Conservation (phyloP, 2,113 vertebrate species). For the Hiodon tergisus region DNA sequence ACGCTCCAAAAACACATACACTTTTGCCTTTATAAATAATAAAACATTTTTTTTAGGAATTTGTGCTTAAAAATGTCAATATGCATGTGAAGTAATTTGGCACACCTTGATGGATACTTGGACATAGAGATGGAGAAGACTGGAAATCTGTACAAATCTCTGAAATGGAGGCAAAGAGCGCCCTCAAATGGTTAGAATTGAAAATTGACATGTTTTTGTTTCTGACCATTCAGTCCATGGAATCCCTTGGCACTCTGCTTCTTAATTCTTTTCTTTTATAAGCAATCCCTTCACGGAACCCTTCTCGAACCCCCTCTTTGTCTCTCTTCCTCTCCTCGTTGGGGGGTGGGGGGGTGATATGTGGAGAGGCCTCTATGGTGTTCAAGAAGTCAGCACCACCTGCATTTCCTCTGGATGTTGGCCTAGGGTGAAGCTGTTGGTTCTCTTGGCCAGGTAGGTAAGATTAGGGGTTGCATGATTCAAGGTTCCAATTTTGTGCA, state of each 20-base stretch:
- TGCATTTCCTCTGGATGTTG: conserved; percentile 49
- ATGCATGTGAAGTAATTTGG: neutral
- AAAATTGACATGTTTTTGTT: neutral
- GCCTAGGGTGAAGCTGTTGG: conserved; percentile 73
- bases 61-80: too few species aligned
- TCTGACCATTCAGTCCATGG: too few species aligned
- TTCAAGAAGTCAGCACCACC: conserved; percentile 60
- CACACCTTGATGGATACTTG: neutral
- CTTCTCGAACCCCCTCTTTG: too few species aligned
- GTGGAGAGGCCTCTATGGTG: conserved; percentile 60
- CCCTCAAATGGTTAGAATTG: neutral
- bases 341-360: conserved; percentile 62
- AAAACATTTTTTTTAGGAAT: too few species aligned
- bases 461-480: conserved; percentile 47
- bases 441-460: conserved; percentile 68
- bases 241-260: too few species aligned
- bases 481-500: too few species aligned
- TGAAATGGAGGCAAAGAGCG: neutral
- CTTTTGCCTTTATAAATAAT: too few species aligned
- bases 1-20: neutral
- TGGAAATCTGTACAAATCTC: neutral
- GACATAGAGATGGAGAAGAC: neutral
- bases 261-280: neutral
- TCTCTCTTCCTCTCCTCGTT: conserved; percentile 30
- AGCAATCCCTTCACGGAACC: neutral